Evolutionary conservation across 1,140 invertebrate genomes (phyloP), one percentile per base, ranked within the genome.

Genomic region (Scaptomyza pallida): DNA sequence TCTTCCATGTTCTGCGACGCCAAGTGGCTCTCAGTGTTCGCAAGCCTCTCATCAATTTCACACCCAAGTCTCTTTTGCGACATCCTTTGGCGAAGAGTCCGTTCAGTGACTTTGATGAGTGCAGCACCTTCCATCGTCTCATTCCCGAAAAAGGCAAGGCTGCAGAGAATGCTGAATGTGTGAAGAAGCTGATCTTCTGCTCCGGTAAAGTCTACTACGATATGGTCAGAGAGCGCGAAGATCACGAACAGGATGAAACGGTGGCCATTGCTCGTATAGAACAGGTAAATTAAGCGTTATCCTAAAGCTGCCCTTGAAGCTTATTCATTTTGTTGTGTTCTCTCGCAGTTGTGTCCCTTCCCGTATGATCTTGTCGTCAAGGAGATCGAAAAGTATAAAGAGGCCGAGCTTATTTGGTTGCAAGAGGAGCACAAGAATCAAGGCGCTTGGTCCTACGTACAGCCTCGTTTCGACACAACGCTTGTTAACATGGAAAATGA

Each of bases 381-480:
- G 44, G 97, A 99, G 93, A 94, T 97, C 75, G 94, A 94, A 19
- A 97, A 97, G 91, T 99, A 99, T 92, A 95, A 97, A 5, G 96
- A 97, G 90, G 98, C 98, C 5, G 94, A 96, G 76, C 86, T 99
- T 6, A 90, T 95, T 15, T 99, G 98, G 98, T 94, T 95, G 54
- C 99, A 99, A 92, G 99, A 99, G 93, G 98, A 99, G 92, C 98
- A 98, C 92, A 99, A 99, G 93, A 99, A 99, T 92, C 97, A 97
- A 94, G 98, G 98, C 44, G 93, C 95, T 17, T 99, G 98, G 98
- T 94, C 93, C 21, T 99, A 99, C 89, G 94, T 99, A 37, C 96
- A 98, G 91, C 98, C 98, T 0, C 94, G 98, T 73, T 96, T 99
- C 92, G 93, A 96, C 19, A 97, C 96, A 3, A 93, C 96, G 47